Conservation (phyloP, 2,888 invertebrate species). For the Pomacea canaliculata region DNA sequence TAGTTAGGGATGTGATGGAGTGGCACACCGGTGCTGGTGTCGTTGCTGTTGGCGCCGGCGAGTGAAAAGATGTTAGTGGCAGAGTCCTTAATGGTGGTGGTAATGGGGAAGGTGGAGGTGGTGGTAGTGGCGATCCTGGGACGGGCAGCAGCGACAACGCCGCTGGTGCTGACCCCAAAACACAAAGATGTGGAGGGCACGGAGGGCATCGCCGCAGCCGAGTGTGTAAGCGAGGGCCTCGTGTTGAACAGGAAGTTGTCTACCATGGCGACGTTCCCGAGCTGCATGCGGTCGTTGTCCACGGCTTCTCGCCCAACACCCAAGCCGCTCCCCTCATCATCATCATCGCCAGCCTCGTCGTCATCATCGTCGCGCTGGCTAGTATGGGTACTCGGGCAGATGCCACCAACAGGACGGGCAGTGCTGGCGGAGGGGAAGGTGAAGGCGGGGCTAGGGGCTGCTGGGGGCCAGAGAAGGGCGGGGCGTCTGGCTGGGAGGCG, state of each 20-base stretch:
- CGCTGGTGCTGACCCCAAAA: not conserved
- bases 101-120: not conserved
- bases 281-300: slow-evolving; percentile 19
- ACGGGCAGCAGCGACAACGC: not conserved
- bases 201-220: not conserved
- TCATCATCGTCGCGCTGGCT: not conserved
- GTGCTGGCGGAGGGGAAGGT: not conserved
- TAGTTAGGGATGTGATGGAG: not conserved
- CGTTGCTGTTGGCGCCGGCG: too few relatives aligned
- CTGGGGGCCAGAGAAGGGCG: not conserved
- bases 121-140: not conserved
- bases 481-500: not conserved
- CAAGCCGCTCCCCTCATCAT: too few relatives aligned
- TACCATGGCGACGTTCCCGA: slow-evolving; percentile 7
- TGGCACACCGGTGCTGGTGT: not conserved
- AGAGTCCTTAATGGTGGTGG: not conserved
- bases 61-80: not conserved
- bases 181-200: not conserved
- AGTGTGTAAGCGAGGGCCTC: not conserved
- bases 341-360: too few relatives aligned
- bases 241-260: slow-evolving; percentile 15
- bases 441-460: not conserved
- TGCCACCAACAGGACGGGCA: too few relatives aligned
- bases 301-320: not conserved
- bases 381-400: not conserved